Evolutionary conservation across 2,113 vertebrate species (phyloP).

Genomic region (Eurypyga helias): DNA sequence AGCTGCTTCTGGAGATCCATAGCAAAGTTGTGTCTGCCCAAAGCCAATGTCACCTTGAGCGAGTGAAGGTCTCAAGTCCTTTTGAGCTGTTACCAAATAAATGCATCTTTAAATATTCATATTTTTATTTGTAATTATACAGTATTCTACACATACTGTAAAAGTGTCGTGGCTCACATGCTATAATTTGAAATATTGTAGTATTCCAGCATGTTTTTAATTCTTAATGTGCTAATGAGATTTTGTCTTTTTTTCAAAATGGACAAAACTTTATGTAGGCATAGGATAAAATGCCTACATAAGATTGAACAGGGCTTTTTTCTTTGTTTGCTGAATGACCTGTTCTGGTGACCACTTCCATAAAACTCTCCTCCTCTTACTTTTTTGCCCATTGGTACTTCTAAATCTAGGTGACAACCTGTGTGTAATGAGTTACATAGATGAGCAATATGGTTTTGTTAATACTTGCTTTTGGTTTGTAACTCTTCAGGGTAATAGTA

Average conservation of each 20-base stretch:
- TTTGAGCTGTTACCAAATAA: background rate
- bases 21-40: background rate
- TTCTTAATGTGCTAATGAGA: background rate
- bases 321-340: background rate
- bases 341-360: background rate
- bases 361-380: background rate
- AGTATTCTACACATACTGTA: accelerated
- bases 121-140: background rate
- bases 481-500: background rate
- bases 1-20: background rate
- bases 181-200: background rate
- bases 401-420: background rate
- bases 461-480: background rate
- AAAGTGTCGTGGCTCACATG: background rate
- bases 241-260: background rate
- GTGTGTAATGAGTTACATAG: background rate
- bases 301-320: background rate
- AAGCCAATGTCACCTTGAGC: background rate
- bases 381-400: background rate
- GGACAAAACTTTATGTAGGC: background rate
- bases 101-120: background rate
- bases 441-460: background rate
- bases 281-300: background rate
- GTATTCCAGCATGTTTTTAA: background rate
- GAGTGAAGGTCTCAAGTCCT: background rate